These are phyloP conservation scores for Arge pagana DNA, from an alignment of 2,888 invertebrate species.

Conservation along the genomic window DNA sequence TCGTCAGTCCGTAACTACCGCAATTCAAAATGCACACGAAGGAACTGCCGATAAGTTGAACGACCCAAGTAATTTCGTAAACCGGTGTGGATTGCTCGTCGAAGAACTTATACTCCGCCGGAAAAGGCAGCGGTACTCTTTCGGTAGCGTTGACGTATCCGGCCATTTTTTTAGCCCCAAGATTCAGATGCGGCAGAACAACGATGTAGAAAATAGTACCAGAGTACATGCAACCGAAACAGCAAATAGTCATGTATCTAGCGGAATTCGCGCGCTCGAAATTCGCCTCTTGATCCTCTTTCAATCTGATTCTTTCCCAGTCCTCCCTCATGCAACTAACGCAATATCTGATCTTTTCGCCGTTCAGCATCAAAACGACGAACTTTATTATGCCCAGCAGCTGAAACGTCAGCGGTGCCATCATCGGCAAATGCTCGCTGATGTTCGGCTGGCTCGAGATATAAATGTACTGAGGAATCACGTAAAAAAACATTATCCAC, in stretches of 20 bases:
- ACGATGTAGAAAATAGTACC: conserved; percentile 34
- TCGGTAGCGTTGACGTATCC: conserved; percentile 31
- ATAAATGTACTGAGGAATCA: no score
- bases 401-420: no score
- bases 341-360: conserved; percentile 26
- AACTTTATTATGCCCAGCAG: no score
- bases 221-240: conserved; percentile 35
- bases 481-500: no score
- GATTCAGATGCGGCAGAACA: conserved; percentile 31
- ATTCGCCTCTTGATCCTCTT: conserved; percentile 33
- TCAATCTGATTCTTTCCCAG: conserved; percentile 26
- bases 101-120: conserved; percentile 24
- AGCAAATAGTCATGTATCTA: conserved; percentile 27
- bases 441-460: no score
- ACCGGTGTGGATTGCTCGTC: conserved; percentile 31
- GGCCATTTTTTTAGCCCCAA: no score
- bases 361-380: no score
- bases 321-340: conserved; percentile 31
- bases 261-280: conserved; percentile 29
- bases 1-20: no score
- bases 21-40: no score
- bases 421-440: no score
- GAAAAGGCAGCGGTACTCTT: no score
- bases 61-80: conserved; percentile 36
- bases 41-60: no score